Base-by-base conservation (phyloP, 2,888 invertebrate genomes). In the Parelbella ahira region DNA sequence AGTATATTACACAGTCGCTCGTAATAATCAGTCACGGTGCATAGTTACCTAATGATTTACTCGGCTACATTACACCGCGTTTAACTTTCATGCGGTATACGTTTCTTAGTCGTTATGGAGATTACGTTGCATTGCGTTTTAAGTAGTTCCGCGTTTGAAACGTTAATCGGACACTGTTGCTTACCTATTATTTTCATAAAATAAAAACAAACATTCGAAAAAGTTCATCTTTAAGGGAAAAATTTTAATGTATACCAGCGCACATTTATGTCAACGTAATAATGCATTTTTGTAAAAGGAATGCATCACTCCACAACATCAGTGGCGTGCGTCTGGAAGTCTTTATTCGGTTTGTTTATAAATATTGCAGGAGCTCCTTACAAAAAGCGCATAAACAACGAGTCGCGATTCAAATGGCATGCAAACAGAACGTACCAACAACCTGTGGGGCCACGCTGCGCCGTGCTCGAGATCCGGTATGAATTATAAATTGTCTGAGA, bases 1-100 rank as follows among this genome's bases (percentile, higher is more conserved):
- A 18, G 5, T 27, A 37, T 8, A n/a, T 51, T 44, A 53, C 54
- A 46, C 50, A 58, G 6, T 51, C 50, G 53, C 49, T 54, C 7
- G 38, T 23, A 32, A 12, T 19, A 27, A 37, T 27, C 13, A 19
- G 32, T 39, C 4, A 39, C 19, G 23, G 29, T 5, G 4, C 3
- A 13, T 24, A 25, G 4, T 11, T 25, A 19, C 25, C 8, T 36
- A 36, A 36, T 36, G 24, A 36, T 19, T 36, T 36, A 25, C 15
- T 15, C n/a, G 6, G 9, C 4, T 24, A 11, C 15, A 25, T 15
- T 36, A 11, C 24, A 36, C 24, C 15, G 25, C 27, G 11, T 34
- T 15, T 23, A 34, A n/a, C 15, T 34, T 10, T 24, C 21, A 23
- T 8, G 9, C 12, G 8, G 8, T n/a, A 8, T 1, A 8, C n/a